Evolutionary conservation across 2,888 invertebrate species (phyloP).

Genomic region (Drosophila nigritarsus): DNA sequence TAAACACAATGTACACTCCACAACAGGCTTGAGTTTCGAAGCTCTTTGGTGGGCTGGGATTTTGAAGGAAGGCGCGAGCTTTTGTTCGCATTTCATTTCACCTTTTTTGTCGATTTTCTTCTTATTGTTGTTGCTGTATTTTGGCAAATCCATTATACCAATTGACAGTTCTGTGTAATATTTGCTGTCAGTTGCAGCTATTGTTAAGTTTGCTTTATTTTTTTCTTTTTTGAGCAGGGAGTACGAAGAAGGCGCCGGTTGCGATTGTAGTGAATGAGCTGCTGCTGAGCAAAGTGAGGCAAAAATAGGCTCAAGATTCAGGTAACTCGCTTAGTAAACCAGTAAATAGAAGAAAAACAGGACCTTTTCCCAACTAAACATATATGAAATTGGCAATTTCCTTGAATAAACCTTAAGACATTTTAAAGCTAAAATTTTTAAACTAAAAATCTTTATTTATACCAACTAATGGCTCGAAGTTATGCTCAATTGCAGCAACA

Average conservation of each 20-base stretch:
- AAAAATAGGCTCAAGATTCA: conserved; percentile 27
- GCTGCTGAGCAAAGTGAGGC: conserved; percentile 8
- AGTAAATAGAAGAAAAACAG: conserved; percentile 27
- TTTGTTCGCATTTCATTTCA: conserved; percentile 74
- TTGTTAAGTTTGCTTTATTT: conserved; percentile 65
- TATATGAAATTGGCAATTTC: conserved; percentile 22
- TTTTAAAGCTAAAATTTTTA: background rate
- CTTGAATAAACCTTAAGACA: too few species aligned
- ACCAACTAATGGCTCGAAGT: conserved; percentile 5
- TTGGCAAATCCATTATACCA: conserved; percentile 84
- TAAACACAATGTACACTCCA: conserved; percentile 51
- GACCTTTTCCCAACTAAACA: background rate
- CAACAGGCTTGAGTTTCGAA: conserved; percentile 59
- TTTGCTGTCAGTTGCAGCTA: conserved; percentile 85
- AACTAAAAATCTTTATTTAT: background rate
- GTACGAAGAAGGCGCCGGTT: conserved; percentile 30
- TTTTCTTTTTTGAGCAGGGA: conserved; percentile 26
- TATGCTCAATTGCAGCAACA: background rate
- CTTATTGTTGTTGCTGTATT: conserved; percentile 50
- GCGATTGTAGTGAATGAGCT: conserved; percentile 28
- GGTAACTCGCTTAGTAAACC: conserved; percentile 31
- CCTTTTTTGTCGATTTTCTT: conserved; percentile 42
- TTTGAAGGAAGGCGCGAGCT: conserved; percentile 63
- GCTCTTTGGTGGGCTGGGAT: conserved; percentile 32
- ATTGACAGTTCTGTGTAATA: conserved; percentile 84